A percentile compares a stretch with the other conserved stretches of the same genome.
These are phyloP conservation scores for Sparus aurata DNA, from an alignment of 2,797 vertebrate genomes.

Conservation along the genomic window DNA sequence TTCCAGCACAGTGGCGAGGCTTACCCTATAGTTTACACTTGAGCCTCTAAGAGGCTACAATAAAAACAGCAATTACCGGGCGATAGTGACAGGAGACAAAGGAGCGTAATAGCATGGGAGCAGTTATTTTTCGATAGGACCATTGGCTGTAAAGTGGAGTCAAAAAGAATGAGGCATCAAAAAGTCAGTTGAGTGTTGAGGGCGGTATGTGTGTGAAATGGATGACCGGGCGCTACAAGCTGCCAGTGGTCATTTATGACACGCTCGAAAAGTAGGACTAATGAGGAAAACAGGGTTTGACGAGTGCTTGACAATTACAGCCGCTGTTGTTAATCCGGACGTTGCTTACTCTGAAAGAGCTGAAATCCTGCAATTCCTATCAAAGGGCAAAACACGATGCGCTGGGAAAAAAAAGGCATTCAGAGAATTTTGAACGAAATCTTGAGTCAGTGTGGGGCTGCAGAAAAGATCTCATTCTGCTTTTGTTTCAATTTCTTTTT, in stretches of 20 bases:
- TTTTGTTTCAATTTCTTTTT: constrained; percentile 69
- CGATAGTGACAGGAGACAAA: constrained; percentile 76
- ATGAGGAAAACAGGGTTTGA: constrained; percentile 60
- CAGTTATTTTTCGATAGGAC: constrained; percentile 72
- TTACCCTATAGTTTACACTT: constrained; percentile 76
- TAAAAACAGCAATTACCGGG: constrained; percentile 78
- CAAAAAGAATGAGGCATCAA: constrained; percentile 75
- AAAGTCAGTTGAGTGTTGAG: constrained; percentile 68
- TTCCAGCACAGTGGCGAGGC: constrained; percentile 52
- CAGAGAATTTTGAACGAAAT: constrained; percentile 67
- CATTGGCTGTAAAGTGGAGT: constrained; percentile 70
- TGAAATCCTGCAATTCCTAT: constrained; percentile 56
- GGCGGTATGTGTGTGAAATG: constrained; percentile 61
- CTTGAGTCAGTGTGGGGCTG: constrained; percentile 52
- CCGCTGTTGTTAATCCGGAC: constrained; percentile 44
- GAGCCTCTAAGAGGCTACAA: constrained; percentile 73
- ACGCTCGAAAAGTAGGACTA: constrained; percentile 57
- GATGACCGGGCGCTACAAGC: constrained; percentile 44
- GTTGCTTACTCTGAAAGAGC: constrained; percentile 41
- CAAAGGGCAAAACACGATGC: constrained; percentile 41
- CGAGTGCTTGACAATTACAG: constrained; percentile 42
- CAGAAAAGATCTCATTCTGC: constrained; percentile 78
- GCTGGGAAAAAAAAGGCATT: constrained; percentile 61
- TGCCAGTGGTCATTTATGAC: constrained; percentile 62
- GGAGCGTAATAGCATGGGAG: constrained; percentile 68